Conservation (phyloP, 2,797 vertebrate species). For the Enteromius mattozi region DNA sequence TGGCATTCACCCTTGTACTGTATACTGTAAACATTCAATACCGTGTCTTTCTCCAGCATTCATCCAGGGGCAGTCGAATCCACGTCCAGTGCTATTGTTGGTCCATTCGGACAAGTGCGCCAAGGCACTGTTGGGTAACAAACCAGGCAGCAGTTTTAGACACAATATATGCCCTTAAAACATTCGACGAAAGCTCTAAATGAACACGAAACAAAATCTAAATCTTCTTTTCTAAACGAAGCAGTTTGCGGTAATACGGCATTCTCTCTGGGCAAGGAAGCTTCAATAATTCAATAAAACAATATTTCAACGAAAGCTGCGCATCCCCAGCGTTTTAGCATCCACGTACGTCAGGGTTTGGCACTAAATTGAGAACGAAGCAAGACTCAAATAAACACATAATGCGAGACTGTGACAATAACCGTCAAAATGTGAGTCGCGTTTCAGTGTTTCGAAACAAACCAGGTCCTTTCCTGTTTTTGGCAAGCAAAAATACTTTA, state of each 20-base stretch:
- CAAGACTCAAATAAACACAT: conserved; percentile 19
- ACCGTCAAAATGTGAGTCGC: not conserved
- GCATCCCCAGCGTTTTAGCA: conserved; percentile 1
- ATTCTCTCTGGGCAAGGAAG: conserved; percentile 27
- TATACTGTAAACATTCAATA: conserved; percentile 48
- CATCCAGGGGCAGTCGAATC: conserved; percentile 52
- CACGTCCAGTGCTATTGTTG: conserved; percentile 63
- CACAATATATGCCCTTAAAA: conserved; percentile 59
- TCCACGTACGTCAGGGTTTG: conserved; percentile 37
- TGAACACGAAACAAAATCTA: conserved; percentile 30
- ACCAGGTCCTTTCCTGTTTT: conserved; percentile 44
- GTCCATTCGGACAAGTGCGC: conserved; percentile 73
- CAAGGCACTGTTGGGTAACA: conserved; percentile 78
- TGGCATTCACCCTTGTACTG: not conserved
- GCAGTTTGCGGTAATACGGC: conserved; percentile 9
- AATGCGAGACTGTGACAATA: conserved; percentile 12
- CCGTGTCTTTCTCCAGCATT: conserved; percentile 51
- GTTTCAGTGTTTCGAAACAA: conserved; percentile 12
- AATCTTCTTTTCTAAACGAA: conserved; percentile 21
- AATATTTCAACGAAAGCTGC: conserved; percentile 2
- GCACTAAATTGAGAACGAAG: conserved; percentile 25
- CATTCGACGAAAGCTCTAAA: conserved; percentile 65
- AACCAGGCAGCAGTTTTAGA: conserved; percentile 69
- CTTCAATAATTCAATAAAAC: not conserved
- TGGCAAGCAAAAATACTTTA: conserved; percentile 49